Evolutionary conservation across 1,140 invertebrate species (phyloP).

Genomic region (Cotesia glomerata): DNA sequence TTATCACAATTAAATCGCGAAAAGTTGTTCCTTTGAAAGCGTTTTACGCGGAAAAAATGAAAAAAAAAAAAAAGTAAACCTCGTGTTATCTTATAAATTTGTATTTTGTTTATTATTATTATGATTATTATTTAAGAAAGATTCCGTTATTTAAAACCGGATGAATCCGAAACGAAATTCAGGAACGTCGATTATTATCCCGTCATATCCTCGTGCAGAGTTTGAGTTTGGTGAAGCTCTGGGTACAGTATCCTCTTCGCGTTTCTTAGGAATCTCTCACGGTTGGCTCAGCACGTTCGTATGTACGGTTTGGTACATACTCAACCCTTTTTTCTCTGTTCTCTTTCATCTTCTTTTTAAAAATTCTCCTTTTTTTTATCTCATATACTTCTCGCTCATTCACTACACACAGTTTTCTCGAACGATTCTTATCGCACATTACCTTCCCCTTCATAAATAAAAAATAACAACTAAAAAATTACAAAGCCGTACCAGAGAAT

Average conservation of each 20-base stretch:
- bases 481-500: no score
- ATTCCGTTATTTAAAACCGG: constrained; percentile 24
- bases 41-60: no score
- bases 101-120: not conserved
- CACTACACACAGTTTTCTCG: constrained; percentile 23
- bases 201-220: constrained; percentile 20
- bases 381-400: constrained; percentile 15
- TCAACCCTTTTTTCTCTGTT: not conserved
- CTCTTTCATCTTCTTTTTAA: not conserved
- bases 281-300: constrained; percentile 16
- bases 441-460: constrained; percentile 7
- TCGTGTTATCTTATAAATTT: no score
- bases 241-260: constrained; percentile 2
- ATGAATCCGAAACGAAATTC: constrained; percentile 26
- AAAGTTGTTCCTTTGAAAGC: no score
- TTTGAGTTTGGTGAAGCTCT: not conserved
- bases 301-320: not conserved
- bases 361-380: not conserved
- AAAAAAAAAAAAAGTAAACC: no score
- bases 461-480: constrained; percentile 6
- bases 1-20: no score
- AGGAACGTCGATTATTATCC: constrained; percentile 29
- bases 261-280: constrained; percentile 26
- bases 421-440: constrained; percentile 29
- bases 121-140: not conserved